Base-by-base conservation (phyloP, 1,140 invertebrate genomes). In the Lucilia sericata region DNA sequence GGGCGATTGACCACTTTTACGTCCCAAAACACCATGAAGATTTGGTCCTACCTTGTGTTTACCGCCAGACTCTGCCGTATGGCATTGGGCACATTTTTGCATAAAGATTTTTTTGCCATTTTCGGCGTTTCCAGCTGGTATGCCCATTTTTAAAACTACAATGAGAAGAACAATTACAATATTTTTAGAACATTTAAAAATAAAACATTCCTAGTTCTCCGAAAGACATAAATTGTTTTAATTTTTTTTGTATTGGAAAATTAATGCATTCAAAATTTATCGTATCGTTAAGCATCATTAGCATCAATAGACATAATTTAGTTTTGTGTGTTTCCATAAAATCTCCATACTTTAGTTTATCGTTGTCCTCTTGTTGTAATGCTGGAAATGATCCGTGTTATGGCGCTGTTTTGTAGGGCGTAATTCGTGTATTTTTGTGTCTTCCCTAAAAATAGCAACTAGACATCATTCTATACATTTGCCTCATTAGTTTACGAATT, bases 91-190 rank as follows among this genome's bases (percentile, higher is more conserved):
- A 92, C 97, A 99, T 87, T 95, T 94, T 90, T 96, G 94, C 60
- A 96, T 93, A 90, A 99, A 99, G 42, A 98, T 89, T 92, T 96
- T 97, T 91, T 97, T 97, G 85, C 98, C 98, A 88, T 97, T 98
- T 84, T 96, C 96, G 85, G 93, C 92, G 93, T 98, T 95, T 86
- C 96, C 97, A 87, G 92, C 92, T 83, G 93, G 93, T 81, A 93
- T 91, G 88, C 92, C 92, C 93, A 93, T 93, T 82, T n/a, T n/a
- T 82, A 36, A 19, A 34, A 75, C 21, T 75, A 12, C 0, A 70
- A 36, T 55, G 17, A 55, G 30, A 60, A 7, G 34, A 25, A 14
- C 9, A 55, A 25, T 8, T 70, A 10, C 19, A 70, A 70, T 42
- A 42, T 42, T 55, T 55, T 55, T 55, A 55, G 17, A 55, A 0